phyloP scores from a whole-genome alignment of 2,113 vertebrate species.

The Bufo bufo region DNA sequence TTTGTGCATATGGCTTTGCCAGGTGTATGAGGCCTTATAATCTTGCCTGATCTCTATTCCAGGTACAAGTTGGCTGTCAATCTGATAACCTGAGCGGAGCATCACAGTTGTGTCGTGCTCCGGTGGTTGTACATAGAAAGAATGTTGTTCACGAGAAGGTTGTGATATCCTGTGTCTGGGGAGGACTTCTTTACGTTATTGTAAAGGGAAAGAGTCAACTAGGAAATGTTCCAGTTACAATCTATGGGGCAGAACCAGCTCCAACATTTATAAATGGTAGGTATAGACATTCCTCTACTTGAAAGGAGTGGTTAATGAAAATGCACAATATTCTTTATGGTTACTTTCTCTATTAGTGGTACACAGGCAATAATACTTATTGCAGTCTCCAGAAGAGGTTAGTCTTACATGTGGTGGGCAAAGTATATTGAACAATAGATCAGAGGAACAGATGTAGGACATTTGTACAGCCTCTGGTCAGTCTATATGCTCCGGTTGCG shows the following conservation, averaged over 20 bases:
- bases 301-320: too few relatives aligned
- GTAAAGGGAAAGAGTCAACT: conserved; percentile 66
- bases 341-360: too few relatives aligned
- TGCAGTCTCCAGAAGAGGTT: too few relatives aligned
- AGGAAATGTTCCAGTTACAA: conserved; percentile 56
- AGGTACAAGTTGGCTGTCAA: conserved; percentile 78
- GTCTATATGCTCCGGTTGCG: too few relatives aligned
- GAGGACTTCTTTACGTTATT: conserved; percentile 73
- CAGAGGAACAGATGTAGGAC: too few relatives aligned
- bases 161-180: conserved; percentile 72
- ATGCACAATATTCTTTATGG: too few relatives aligned
- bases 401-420: too few relatives aligned
- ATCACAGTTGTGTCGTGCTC: too few relatives aligned
- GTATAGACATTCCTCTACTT: neutral
- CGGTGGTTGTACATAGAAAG: too few relatives aligned
- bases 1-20: neutral
- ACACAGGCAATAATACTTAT: too few relatives aligned
- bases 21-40: neutral
- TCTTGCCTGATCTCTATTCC: neutral
- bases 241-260: conserved; percentile 69
- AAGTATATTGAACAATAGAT: too few relatives aligned
- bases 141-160: conserved; percentile 55
- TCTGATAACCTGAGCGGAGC: conserved; percentile 66
- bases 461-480: too few relatives aligned
- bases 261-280: conserved; percentile 75